phyloP scores from a whole-genome alignment of 2,113 vertebrate species.

The Gobiocypris rarus region DNA sequence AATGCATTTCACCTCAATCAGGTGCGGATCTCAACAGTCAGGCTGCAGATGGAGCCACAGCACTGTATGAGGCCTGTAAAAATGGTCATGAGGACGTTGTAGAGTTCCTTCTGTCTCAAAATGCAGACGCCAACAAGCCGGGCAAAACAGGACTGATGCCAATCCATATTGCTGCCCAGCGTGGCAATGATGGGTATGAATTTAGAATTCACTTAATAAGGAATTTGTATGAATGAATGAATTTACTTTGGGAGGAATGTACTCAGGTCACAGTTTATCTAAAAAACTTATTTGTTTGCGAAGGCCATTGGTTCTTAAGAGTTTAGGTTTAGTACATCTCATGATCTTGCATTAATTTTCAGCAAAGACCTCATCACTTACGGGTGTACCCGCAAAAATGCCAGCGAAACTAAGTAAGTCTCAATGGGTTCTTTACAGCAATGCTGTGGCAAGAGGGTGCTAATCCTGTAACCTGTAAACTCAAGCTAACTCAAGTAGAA shows the following conservation, averaged over 20 bases:
- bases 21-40: slow-evolving; percentile 87
- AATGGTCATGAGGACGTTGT: slow-evolving; percentile 81
- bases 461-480: slow-evolving; percentile 45
- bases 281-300: neutral
- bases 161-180: slow-evolving; percentile 84
- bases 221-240: neutral
- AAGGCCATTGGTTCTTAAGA: slow-evolving; percentile 12
- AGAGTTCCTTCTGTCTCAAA: slow-evolving; percentile 83
- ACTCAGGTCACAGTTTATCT: neutral
- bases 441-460: slow-evolving; percentile 25
- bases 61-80: slow-evolving; percentile 87
- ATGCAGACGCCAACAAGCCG: slow-evolving; percentile 85
- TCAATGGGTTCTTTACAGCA: slow-evolving; percentile 17
- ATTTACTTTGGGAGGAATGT: neutral
- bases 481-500: slow-evolving; percentile 18
- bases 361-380: slow-evolving; percentile 33
- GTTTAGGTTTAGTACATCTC: slow-evolving; percentile 36
- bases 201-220: neutral
- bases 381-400: slow-evolving; percentile 36
- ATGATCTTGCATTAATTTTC: slow-evolving; percentile 53
- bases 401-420: slow-evolving; percentile 53
- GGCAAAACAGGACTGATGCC: slow-evolving; percentile 84
- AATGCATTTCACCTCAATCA: slow-evolving; percentile 50
- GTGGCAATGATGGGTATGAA: slow-evolving; percentile 82
- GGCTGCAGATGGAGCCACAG: slow-evolving; percentile 83